Evolutionary conservation across 2,797 vertebrate species (phyloP), one percentile per base, ranked within the genome.

Genomic region (Xenops minutus): DNA sequence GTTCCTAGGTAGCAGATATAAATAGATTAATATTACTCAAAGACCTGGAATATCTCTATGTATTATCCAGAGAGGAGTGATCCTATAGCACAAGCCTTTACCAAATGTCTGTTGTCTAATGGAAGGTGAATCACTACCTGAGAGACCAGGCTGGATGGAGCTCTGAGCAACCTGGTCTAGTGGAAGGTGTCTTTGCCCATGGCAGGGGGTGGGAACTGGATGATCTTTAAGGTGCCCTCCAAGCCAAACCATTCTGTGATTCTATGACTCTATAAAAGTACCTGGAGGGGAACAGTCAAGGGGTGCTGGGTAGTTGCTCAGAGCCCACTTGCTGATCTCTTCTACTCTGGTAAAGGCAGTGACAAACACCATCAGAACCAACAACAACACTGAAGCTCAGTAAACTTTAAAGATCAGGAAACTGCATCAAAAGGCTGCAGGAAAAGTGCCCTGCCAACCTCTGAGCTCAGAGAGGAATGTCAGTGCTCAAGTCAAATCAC

Each of bases 1-100:
- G 89, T 71, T 93, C 52, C 88, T 30, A 77, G 55, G 94, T 85
- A 95, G 56, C 51, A 76, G 88, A 78, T 93, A 93, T 88, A 92
- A 87, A 68, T 94, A 89, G 85, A 84, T 87, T 77, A 85, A 82
- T 93, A 92, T 83, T 89, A 92, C 68, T 95, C 39, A 90, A 48
- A 84, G 52, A 52, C 76, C 85, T 71, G 84, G 37, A 91, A 74
- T 3, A 63, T 32, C 56, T 93, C 79, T 62, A 1, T 62, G 37
- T 63, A 71, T 41, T 84, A 80, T 39, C 83, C 37, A 77, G 55
- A 62, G 29, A 54, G 32, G 29, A 78, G 49, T 10, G 81, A 91
- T 48, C 51, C 39, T 66, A 66, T 0, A 69, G 71, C 71, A 76
- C 68, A 34, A 77, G 61, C 52, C 62, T 55, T 76, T 43, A 29